A percentile compares a stretch with the other conserved stretches of the same genome.
Conservation (phyloP, 2,888 invertebrate genomes). For the Scaptodrosophila latifasciaeformis region DNA sequence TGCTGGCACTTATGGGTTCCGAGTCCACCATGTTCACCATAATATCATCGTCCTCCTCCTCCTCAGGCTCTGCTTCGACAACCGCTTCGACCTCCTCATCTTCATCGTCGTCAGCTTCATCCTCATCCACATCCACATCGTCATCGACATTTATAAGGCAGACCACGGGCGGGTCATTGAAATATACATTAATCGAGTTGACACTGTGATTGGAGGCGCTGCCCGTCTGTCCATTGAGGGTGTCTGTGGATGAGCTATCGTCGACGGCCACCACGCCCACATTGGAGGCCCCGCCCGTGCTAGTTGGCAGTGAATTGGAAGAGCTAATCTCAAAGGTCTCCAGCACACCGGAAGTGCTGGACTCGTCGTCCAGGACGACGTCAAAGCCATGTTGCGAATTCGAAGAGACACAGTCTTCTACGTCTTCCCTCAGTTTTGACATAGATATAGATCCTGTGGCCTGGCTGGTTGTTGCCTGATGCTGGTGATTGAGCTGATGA, state of each 20-base stretch:
- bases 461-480: slow-evolving; percentile 44
- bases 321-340: slow-evolving; percentile 69
- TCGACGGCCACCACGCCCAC: slow-evolving; percentile 59
- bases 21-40: slow-evolving; percentile 31
- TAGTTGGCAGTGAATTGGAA: slow-evolving; percentile 62
- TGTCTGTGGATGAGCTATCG: slow-evolving; percentile 66
- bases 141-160: slow-evolving; percentile 17
- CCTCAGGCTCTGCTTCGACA: slow-evolving; percentile 43
- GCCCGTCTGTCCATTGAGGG: slow-evolving; percentile 43
- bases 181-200: slow-evolving; percentile 36
- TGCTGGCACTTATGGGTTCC: slow-evolving; percentile 8
- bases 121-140: slow-evolving; percentile 47
- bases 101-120: slow-evolving; percentile 33
- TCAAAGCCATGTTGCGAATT: slow-evolving; percentile 67
- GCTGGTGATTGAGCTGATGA: slow-evolving; percentile 23
- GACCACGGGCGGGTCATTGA: slow-evolving; percentile 30
- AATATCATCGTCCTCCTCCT: slow-evolving; percentile 37
- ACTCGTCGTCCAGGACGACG: slow-evolving; percentile 67
- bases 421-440: slow-evolving; percentile 64
- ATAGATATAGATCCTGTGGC: slow-evolving; percentile 49
- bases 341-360: slow-evolving; percentile 63
- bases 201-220: slow-evolving; percentile 33
- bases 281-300: slow-evolving; percentile 39
- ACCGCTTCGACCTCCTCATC: slow-evolving; percentile 19
- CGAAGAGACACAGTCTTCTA: slow-evolving; percentile 58